A percentile compares a stretch with the other conserved stretches of the same genome.
phyloP scores from a whole-genome alignment of 2,113 vertebrate genomes.

The Cebidichthys violaceus region DNA sequence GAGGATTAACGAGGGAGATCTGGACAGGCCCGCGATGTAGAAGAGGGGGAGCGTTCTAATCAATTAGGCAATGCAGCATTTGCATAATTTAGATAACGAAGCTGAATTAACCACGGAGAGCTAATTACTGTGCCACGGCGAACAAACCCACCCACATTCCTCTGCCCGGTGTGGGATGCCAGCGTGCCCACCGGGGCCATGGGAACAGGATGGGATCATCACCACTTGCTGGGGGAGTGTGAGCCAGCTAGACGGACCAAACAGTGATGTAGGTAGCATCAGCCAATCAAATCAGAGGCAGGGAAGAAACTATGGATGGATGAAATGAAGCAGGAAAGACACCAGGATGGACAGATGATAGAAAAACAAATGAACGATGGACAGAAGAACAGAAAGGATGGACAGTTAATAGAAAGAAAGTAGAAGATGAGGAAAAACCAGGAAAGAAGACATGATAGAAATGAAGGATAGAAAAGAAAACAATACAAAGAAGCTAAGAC shows the following conservation, averaged over 20 bases:
- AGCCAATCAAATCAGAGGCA: constrained; percentile 20
- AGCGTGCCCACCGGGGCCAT: constrained; percentile 71
- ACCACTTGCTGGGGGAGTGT: not conserved
- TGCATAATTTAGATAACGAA: constrained; percentile 86
- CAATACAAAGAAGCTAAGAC: not conserved
- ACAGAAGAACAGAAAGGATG: not conserved
- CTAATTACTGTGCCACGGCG: constrained; percentile 77
- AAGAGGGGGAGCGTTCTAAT: constrained; percentile 74
- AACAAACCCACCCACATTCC: constrained; percentile 68
- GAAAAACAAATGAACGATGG: not conserved
- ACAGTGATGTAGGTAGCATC: constrained; percentile 1
- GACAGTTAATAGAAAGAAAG: not conserved
- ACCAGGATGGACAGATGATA: not conserved
- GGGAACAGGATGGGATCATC: constrained; percentile 69
- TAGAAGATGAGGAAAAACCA: not conserved
- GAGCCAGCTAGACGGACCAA: constrained; percentile 29
- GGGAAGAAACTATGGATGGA: not conserved
- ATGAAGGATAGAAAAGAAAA: not conserved
- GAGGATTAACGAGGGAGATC: constrained; percentile 81
- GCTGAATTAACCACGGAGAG: constrained; percentile 80
- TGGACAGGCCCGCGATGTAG: constrained; percentile 72
- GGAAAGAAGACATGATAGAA: not conserved
- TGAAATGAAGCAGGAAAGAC: not conserved
- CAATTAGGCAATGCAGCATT: constrained; percentile 82
- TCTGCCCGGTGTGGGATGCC: constrained; percentile 65